Conservation (phyloP, 2,888 invertebrate genomes). For the Marronus borbonicus region DNA sequence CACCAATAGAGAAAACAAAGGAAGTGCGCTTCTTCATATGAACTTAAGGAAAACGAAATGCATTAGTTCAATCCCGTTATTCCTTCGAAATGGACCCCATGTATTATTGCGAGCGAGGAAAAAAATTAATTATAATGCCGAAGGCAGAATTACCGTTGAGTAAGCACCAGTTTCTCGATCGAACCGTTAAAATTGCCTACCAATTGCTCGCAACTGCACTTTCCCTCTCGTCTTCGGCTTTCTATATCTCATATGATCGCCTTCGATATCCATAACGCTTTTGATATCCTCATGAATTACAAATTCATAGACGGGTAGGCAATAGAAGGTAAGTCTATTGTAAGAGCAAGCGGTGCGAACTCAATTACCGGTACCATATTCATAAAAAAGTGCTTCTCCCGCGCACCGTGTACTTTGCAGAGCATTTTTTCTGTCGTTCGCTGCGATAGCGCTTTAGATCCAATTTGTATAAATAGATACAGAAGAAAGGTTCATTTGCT, state of each 20-base stretch:
- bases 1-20: too few species aligned
- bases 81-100: slow-evolving; percentile 3
- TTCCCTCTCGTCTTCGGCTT: slow-evolving; percentile 33
- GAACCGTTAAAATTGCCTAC: slow-evolving; percentile 41
- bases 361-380: not conserved
- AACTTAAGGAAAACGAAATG: too few species aligned
- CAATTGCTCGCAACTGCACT: slow-evolving; percentile 34
- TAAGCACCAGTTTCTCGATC: slow-evolving; percentile 26
- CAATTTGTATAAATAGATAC: slow-evolving; percentile 21
- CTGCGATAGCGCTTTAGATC: slow-evolving; percentile 4
- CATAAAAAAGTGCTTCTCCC: not conserved
- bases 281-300: slow-evolving; percentile 31
- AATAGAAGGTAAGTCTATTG: not conserved
- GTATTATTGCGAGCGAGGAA: not conserved
- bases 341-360: not conserved
- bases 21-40: too few species aligned
- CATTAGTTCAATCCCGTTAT: not conserved
- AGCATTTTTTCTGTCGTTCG: not conserved
- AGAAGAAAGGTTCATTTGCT: not conserved
- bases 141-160: slow-evolving; percentile 17
- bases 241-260: slow-evolving; percentile 32
- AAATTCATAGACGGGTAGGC: slow-evolving; percentile 9
- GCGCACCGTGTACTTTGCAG: slow-evolving; percentile 19
- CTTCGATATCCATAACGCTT: slow-evolving; percentile 1
- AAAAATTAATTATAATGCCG: not conserved